Conservation (phyloP, 2,113 vertebrate species). For the Steatornis caripensis region DNA sequence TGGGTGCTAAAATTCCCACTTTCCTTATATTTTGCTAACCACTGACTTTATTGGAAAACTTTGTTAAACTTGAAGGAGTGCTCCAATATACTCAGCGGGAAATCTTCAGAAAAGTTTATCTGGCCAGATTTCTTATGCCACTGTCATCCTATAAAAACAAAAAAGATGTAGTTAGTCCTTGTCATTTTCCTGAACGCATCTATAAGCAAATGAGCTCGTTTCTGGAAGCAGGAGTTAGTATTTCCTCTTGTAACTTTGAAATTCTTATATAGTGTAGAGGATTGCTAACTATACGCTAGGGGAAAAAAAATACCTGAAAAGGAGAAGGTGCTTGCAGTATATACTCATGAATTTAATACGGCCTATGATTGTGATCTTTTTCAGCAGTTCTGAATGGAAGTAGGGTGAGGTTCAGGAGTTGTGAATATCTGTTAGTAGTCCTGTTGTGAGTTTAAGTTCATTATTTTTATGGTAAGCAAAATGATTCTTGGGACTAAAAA, state of each 20-base stretch:
- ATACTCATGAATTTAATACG: background rate
- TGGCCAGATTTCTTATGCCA: background rate
- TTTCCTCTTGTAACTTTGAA: background rate
- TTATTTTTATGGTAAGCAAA: background rate
- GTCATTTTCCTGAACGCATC: background rate
- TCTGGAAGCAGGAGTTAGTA: background rate
- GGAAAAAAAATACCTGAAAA: background rate
- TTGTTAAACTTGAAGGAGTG: background rate
- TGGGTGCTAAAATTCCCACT: rapidly evolving
- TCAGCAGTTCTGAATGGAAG: background rate
- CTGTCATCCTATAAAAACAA: background rate
- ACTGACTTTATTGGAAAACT: background rate
- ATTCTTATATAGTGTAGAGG: background rate
- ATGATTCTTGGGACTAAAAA: background rate
- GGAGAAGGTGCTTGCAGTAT: background rate
- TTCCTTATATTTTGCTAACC: background rate
- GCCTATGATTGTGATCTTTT: background rate
- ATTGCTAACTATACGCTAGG: background rate
- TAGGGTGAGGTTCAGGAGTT: background rate
- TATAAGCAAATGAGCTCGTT: background rate
- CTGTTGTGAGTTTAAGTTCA: background rate
- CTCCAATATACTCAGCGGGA: background rate
- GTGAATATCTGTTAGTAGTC: background rate
- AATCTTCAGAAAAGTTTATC: background rate
- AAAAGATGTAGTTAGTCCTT: background rate